Evolutionary conservation across 1,140 invertebrate species (phyloP), one percentile per base, ranked within the genome.

Genomic region (Chironomus striatipennis): DNA sequence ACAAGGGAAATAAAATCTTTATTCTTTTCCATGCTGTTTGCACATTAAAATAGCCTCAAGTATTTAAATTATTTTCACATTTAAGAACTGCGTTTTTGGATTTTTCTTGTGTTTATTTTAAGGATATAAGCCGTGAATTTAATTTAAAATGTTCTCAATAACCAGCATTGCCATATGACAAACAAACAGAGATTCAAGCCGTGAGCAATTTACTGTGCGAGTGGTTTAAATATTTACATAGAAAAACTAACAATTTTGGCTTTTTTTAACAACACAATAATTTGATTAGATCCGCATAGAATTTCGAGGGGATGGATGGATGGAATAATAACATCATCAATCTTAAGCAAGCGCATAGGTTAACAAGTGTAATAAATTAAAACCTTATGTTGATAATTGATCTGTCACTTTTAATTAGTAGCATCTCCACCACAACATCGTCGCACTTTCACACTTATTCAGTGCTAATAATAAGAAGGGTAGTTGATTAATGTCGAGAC

Each of bases 351-450:
- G 24, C 24, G 12, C 47, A n/a, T n/a, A n/a, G 47, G 47, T 57
- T 57, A 57, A 57, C 47, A 57, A n/a, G 47, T n/a, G 47, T n/a
- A 15, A 57, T 57, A 57, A 57, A 57, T 57, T 34, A 57, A 57
- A 57, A 57, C 47, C 47, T 57, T 57, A 57, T 57, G 47, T 57
- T 57, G 47, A n/a, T 57, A 70, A 70, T 70, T 70, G 65, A 18
- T 21, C 17, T 21, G 65, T 70, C 65, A 70, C 17, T 9, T 70
- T 70, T 70, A 70, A 70, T 70, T 70, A 70, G 47, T 15, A 57
- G 4, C 47, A 57, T 57, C 24, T 34, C 47, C 47, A 5, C 47
- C 9, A 57, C 12, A 57, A n/a, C 47, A n/a, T 34, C 24, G 24
- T 47, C 47, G 9, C 47, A 12, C 15, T 57, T 12, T 57, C 5